Evolutionary conservation across 2,113 vertebrate genomes (phyloP), one percentile per base, ranked within the genome.

Genomic region (Thermophis baileyi): DNA sequence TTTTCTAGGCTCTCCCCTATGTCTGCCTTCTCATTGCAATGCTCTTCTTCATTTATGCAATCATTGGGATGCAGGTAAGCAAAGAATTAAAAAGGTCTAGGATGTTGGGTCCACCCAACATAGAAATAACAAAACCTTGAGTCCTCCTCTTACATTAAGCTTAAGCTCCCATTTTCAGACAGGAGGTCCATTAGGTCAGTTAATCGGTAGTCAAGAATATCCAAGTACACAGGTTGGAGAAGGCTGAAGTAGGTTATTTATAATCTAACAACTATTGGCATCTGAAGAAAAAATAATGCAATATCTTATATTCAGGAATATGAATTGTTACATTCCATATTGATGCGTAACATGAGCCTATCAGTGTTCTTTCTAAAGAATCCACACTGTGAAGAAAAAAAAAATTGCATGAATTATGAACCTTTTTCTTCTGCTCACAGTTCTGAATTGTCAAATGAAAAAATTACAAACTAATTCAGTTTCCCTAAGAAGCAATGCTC

Each of bases 11-110:
- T 8, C 97, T 99, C 60, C 99, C 99, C 53, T 99, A 99, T 0
- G 99, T 99, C 94, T 99, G 99, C 97, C 98, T 99, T 90, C 97
- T 99, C 97, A 99, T 99, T 4, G 99, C 99, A 91, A 99, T 99
- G 99, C 98, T 99, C 50, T 99, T 99, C 97, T 99, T 99, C 97
- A 99, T 99, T 97, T 99, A 99, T 0, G 99, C 99, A 35, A 99
- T 99, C 95, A 99, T 99, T 74, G 99, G 99, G 93, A 99, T 99
- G 99, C 99, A 99, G 99, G 99, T 99, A 95, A 98, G 97, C n/a
- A 27, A 54, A 86, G 55, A 3, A 24, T n/a, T 93, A 92, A 49
- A 89, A 47, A 0, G 46, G 2, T 88, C 22, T 93, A 46, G 60
- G 93, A 92, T 91, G 88, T 81, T 57, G 85, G 40, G 57, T 85